Percentiles rank a stretch among this genome's conserved stretches.
Evolutionary conservation across 2,888 invertebrate species (phyloP).

Genomic region (Aplocera efformata): DNA sequence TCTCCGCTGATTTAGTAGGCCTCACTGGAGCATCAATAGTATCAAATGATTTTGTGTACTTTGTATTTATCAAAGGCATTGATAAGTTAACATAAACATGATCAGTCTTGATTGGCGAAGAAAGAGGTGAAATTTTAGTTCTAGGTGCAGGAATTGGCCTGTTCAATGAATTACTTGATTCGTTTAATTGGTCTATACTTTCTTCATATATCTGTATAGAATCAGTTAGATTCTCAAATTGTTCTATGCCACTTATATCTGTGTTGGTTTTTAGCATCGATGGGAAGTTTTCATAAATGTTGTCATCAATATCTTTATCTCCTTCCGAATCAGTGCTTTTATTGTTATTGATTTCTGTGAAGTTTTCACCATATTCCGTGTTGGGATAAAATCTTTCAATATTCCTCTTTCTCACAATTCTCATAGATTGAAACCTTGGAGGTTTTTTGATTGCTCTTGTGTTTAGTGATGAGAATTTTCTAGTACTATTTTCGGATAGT

Average conservation of each 20-base stretch:
- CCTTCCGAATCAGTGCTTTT: constrained; percentile 47
- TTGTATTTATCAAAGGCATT: constrained; percentile 68
- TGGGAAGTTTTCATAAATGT: constrained; percentile 71
- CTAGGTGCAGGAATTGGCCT: constrained; percentile 82
- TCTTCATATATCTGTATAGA: constrained; percentile 84
- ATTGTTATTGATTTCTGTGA: constrained; percentile 72
- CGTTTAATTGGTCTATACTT: constrained; percentile 43
- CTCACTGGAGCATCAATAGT: constrained; percentile 61
- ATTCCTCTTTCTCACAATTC: constrained; percentile 65
- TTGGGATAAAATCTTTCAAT: constrained; percentile 76
- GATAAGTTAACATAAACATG: constrained; percentile 81
- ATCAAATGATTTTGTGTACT: constrained; percentile 50
- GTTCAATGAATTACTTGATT: constrained; percentile 72
- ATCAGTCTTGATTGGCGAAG: constrained; percentile 66
- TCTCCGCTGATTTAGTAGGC: constrained; percentile 60
- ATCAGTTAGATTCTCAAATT: constrained; percentile 84
- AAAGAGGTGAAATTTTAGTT: constrained; percentile 60
- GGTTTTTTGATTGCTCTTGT: constrained; percentile 58
- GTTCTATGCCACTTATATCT: constrained; percentile 64
- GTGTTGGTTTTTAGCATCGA: constrained; percentile 55
- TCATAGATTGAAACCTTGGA: constrained; percentile 73
- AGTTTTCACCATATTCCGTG: constrained; percentile 71
- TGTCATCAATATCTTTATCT: constrained; percentile 43
- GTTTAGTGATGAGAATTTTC: constrained; percentile 70
- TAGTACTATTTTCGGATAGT: constrained; percentile 48